Percentiles rank a stretch among this genome's conserved stretches.
Conservation (phyloP, 2,797 vertebrate genomes). For the Bovichtus diacanthus region DNA sequence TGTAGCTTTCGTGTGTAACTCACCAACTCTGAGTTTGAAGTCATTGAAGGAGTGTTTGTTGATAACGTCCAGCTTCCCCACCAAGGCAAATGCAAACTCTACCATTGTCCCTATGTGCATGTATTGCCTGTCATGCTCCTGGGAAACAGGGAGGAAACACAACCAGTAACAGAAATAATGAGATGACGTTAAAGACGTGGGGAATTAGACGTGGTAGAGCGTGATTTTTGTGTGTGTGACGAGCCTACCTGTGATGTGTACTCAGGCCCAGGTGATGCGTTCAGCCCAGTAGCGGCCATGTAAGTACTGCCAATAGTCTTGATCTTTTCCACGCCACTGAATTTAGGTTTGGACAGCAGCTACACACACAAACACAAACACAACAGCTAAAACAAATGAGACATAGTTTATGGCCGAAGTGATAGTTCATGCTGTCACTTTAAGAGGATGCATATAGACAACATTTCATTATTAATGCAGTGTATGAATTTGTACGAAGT, state of each 20-base stretch:
- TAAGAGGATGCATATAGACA: background rate
- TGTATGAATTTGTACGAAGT: background rate
- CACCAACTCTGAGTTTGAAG: constrained; percentile 97
- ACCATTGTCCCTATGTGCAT: constrained; percentile 98
- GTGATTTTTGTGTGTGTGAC: background rate
- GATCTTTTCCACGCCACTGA: constrained; percentile 99
- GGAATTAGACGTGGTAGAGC: too few relatives aligned
- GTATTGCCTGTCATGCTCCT: constrained; percentile 97
- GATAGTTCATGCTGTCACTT: background rate
- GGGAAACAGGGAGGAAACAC: constrained; percentile 24
- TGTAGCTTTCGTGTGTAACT: constrained; percentile 52
- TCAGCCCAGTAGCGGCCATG: constrained; percentile 97
- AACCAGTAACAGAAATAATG: background rate
- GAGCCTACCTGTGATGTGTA: constrained; percentile 86
- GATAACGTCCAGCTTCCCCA: constrained; percentile 96
- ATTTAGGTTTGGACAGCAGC: constrained; percentile 97
- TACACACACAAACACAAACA: constrained; percentile 63
- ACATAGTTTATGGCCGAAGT: background rate
- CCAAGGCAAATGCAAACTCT: constrained; percentile 97
- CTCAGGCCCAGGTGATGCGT: constrained; percentile 89
- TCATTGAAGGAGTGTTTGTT: constrained; percentile 99
- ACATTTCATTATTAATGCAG: background rate
- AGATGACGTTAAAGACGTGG: too few relatives aligned
- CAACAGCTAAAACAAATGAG: constrained; percentile 1
- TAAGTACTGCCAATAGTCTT: constrained; percentile 99